Evolutionary conservation across 2,797 vertebrate species (phyloP), one percentile per base, ranked within the genome.

Genomic region (Phrynocephalus forsythii): DNA sequence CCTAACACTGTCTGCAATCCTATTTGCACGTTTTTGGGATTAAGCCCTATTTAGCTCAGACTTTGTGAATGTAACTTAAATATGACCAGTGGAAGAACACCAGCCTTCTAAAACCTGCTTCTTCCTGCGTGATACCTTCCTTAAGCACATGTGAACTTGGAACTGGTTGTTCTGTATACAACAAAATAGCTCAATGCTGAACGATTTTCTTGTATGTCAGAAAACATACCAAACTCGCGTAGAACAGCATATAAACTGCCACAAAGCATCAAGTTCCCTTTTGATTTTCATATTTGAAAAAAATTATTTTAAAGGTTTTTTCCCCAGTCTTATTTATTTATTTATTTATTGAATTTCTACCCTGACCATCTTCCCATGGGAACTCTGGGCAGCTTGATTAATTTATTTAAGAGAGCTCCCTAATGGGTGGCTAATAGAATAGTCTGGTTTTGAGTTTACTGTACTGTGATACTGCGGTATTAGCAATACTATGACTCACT

Each of bases 401-500:
- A 52, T 72, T 88, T 85, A 6, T 7, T 86, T 90, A 0, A 44
- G 84, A 90, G 82, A 79, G 63, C 48, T 0, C 18, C 66, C 1
- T 1, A n/a, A 18, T 56, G 22, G 20, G 77, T n/a, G 80, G 79
- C 69, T 73, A 16, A 24, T 15, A 11, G 73, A 67, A 7, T 56
- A 67, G 1, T 67, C 87, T 77, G 77, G 0, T 1, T 83, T 2
- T 89, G 80, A 38, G 73, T 84, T 26, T 66, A 44, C 18, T n/a
- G 33, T 66, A 44, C 18, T 44, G 38, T 44, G 38, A 44, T 44
- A 44, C 38, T 44, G 38, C 38, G 5, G 91, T 72, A 87, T 78
- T 85, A 90, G 66, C 80, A 85, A 87, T 13, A 72, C 33, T 3
- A 1, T 85, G 83, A 92, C 3, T 88, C 81, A 67, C 73, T 66